A percentile compares a stretch with the other conserved stretches of the same genome.
phyloP scores from a whole-genome alignment of 2,797 vertebrate species.

The Benthosema pterotum region DNA sequence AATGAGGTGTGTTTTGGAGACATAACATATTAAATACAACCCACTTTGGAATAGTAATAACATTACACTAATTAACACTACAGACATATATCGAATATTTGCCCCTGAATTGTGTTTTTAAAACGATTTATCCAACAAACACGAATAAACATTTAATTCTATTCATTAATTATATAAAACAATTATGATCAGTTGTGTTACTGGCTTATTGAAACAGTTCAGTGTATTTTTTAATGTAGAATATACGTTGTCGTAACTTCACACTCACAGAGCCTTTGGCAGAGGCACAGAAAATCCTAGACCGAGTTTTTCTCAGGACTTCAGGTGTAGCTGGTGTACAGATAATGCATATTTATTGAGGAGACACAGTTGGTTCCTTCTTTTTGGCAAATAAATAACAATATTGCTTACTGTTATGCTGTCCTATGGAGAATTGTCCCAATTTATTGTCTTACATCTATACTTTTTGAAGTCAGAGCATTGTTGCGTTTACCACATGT shows the following conservation, averaged over 20 bases:
- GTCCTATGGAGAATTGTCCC: conserved; percentile 71
- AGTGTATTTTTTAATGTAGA: conserved; percentile 1
- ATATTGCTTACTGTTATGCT: conserved; percentile 50
- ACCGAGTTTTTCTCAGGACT: conserved; percentile 62
- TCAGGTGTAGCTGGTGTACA: conserved; percentile 48
- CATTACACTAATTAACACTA: too few species aligned
- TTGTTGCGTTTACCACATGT: conserved; percentile 68
- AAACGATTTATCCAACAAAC: conserved; percentile 28
- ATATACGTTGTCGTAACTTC: conserved; percentile 36
- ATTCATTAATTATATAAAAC: background rate
- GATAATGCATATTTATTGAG: conserved; percentile 12
- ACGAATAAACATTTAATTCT: background rate
- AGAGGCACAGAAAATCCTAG: conserved; percentile 58
- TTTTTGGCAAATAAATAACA: conserved; percentile 30
- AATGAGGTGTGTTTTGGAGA: too few species aligned
- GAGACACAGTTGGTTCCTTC: conserved; percentile 52
- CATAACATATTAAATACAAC: too few species aligned
- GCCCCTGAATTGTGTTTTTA: background rate
- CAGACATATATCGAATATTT: conserved; percentile 17
- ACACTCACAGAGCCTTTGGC: conserved; percentile 51
- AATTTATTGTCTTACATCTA: conserved; percentile 68
- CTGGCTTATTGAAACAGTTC: conserved; percentile 44
- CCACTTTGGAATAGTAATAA: too few species aligned
- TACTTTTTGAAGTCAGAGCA: conserved; percentile 63
- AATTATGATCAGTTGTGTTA: conserved; percentile 3